Evolutionary conservation across 2,888 invertebrate species (phyloP).

Genomic region (Calliopum simillimum): DNA sequence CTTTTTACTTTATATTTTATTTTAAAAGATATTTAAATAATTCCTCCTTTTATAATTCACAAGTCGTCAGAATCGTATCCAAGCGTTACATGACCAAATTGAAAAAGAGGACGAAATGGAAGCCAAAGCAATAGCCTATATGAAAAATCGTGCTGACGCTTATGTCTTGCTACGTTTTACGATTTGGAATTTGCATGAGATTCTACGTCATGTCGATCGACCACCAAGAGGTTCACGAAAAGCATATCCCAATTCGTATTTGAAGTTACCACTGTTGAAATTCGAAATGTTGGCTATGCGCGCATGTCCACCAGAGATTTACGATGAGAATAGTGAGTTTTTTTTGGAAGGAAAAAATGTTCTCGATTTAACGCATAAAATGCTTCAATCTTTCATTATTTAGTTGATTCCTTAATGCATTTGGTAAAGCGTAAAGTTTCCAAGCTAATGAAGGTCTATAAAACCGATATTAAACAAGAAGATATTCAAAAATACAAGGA

Average conservation of each 20-base stretch:
- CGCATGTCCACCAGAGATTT: conserved; percentile 55
- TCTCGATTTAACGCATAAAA: background rate
- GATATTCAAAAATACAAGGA: conserved; percentile 41
- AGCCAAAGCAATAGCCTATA: conserved; percentile 40
- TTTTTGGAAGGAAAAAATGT: background rate
- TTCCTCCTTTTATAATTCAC: background rate
- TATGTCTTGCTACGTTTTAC: conserved; percentile 56
- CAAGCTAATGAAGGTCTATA: conserved; percentile 44
- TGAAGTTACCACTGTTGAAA: conserved; percentile 60
- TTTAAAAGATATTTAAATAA: background rate
- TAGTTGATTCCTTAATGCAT: conserved; percentile 54
- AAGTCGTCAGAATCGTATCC: conserved; percentile 55
- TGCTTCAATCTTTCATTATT: background rate
- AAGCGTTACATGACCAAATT: conserved; percentile 49
- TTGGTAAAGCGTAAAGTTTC: conserved; percentile 52
- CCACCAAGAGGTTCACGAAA: conserved; percentile 44
- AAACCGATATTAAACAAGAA: background rate
- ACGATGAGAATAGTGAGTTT: conserved; percentile 57
- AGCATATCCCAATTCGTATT: conserved; percentile 57
- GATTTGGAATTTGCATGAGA: conserved; percentile 58
- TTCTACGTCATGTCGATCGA: conserved; percentile 57
- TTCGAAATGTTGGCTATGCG: conserved; percentile 56
- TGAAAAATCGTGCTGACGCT: conserved; percentile 53
- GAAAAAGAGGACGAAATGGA: conserved; percentile 45
- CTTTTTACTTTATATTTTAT: background rate